Evolutionary conservation across 2,888 invertebrate genomes (phyloP).

Genomic region (Nomada fabriciana): DNA sequence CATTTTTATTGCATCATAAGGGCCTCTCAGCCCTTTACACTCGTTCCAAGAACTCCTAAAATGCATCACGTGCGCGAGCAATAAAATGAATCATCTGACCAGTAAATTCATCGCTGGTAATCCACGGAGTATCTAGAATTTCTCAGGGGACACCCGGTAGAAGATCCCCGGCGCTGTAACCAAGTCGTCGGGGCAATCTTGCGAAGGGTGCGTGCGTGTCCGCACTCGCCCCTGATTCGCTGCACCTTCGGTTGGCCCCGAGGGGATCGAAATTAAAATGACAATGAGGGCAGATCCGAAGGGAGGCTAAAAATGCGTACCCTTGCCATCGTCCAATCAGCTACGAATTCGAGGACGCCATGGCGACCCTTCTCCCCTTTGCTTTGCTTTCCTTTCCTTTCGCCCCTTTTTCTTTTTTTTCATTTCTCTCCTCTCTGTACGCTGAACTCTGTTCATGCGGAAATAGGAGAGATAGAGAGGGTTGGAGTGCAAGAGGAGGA

Average conservation of each 20-base stretch:
- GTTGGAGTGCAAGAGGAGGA: constrained; percentile 5
- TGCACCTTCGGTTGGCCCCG: constrained; percentile 68
- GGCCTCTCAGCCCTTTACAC: too few species aligned
- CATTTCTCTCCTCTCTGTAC: constrained; percentile 17
- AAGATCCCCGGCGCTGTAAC: constrained; percentile 63
- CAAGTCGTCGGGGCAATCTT: constrained; percentile 74
- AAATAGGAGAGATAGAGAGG: constrained; percentile 1
- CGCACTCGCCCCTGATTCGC: constrained; percentile 66
- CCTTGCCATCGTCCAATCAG: constrained; percentile 81
- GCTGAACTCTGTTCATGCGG: constrained; percentile 1
- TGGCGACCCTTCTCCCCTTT: constrained; percentile 71
- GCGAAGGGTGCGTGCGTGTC: constrained; percentile 75
- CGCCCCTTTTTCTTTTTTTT: constrained; percentile 29
- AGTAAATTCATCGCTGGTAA: neutral
- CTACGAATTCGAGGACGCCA: constrained; percentile 78
- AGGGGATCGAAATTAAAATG: constrained; percentile 84
- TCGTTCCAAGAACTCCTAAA: too few species aligned
- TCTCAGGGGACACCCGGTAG: constrained; percentile 62
- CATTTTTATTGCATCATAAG: too few species aligned
- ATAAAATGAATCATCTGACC: neutral
- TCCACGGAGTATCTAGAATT: constrained; percentile 7
- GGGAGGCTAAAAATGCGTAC: constrained; percentile 82
- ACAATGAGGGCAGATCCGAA: constrained; percentile 83
- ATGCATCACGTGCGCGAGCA: neutral
- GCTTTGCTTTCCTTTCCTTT: constrained; percentile 23